A percentile compares a stretch with the other conserved stretches of the same genome.
These are phyloP conservation scores for Pachypsylla venusta DNA, from an alignment of 1,140 invertebrate species.

Conservation along the genomic window DNA sequence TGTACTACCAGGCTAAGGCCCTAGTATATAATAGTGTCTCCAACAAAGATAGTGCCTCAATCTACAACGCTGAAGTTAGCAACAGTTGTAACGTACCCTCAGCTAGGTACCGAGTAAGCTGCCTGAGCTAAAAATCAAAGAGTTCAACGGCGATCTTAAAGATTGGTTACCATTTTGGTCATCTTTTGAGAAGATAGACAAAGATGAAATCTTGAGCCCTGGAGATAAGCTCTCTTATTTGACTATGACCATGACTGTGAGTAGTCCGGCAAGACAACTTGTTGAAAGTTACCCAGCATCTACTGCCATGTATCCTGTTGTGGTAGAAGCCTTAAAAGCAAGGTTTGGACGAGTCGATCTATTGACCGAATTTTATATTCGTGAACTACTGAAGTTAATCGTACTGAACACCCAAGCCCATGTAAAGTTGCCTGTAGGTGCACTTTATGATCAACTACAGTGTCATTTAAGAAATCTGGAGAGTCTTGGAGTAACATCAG, in stretches of 20 bases:
- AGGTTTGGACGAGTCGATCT: not conserved
- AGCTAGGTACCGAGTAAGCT: not conserved
- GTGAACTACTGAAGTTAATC: not conserved
- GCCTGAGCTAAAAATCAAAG: not conserved
- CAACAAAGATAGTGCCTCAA: not conserved
- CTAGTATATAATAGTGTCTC: not conserved
- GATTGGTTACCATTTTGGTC: too few species aligned
- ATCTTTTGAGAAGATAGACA: not conserved
- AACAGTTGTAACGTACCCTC: not conserved
- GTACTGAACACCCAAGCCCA: not conserved
- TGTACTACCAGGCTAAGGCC: not conserved
- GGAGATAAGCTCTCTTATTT: not conserved
- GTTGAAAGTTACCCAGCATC: not conserved
- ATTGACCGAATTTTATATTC: conserved; percentile 1
- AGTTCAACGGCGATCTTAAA: not conserved
- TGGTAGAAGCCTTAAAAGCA: not conserved
- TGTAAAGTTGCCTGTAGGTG: not conserved
- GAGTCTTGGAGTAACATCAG: not conserved
- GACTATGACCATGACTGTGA: not conserved
- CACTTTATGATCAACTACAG: not conserved
- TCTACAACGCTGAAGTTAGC: not conserved
- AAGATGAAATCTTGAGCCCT: not conserved
- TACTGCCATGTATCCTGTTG: not conserved
- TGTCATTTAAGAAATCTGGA: not conserved
- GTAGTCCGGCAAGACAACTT: not conserved